Conservation (phyloP, 2,113 vertebrate genomes). For the Polypterus bichir region DNA sequence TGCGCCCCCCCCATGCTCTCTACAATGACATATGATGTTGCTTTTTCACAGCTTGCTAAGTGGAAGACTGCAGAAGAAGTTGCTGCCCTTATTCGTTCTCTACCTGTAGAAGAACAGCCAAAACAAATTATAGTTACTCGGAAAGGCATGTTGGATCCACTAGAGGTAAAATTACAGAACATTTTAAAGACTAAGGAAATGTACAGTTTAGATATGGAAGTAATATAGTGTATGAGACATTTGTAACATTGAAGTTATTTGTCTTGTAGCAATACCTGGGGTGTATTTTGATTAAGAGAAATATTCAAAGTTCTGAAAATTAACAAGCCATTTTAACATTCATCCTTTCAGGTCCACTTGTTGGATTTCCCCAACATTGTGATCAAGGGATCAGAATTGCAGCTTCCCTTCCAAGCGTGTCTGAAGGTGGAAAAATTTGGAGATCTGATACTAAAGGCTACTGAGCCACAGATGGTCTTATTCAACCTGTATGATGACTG, state of each 20-base stretch:
- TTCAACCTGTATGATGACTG: slow-evolving; percentile 98
- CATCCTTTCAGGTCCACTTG: slow-evolving; percentile 74
- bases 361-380: slow-evolving; percentile 98
- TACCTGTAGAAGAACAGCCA: slow-evolving; percentile 95
- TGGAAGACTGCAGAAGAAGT: slow-evolving; percentile 98
- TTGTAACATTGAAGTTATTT: no score
- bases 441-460: slow-evolving; percentile 93
- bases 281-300: no score
- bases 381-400: slow-evolving; percentile 94
- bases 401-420: slow-evolving; percentile 97
- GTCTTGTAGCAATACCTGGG: no score
- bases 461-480: slow-evolving; percentile 97
- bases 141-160: slow-evolving; percentile 94
- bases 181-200: neutral
- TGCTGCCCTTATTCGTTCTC: slow-evolving; percentile 88
- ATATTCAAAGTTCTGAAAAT: no score
- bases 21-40: neutral
- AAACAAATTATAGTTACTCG: slow-evolving; percentile 98
- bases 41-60: slow-evolving; percentile 71
- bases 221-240: neutral
- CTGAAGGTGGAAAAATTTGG: slow-evolving; percentile 98
- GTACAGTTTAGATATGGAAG: neutral
- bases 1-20: no score
- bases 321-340: no score
- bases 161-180: slow-evolving; percentile 60